Percentiles rank a stretch among this genome's conserved stretches.
phyloP scores from a whole-genome alignment of 2,888 invertebrate species.

The Poecilus cupreus region DNA sequence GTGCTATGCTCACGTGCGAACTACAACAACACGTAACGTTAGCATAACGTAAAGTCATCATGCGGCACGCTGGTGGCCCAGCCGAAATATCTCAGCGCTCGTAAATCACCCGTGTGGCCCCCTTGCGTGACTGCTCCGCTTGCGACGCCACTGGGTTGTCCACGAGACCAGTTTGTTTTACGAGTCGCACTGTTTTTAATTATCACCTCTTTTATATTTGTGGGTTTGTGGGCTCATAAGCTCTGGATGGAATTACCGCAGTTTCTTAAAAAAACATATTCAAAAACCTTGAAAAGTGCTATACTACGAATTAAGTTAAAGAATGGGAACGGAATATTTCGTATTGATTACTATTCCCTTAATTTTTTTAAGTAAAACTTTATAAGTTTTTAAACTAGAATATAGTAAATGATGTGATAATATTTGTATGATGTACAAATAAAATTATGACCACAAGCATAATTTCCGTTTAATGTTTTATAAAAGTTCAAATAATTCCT shows the following conservation, averaged over 20 bases:
- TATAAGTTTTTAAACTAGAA: too few species aligned
- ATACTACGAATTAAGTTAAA: too few species aligned
- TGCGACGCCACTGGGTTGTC: not conserved
- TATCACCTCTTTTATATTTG: slow-evolving; percentile 43
- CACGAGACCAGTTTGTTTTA: not conserved
- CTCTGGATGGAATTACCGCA: not conserved
- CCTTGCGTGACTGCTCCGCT: not conserved
- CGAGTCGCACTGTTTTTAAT: slow-evolving; percentile 30
- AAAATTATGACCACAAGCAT: too few species aligned
- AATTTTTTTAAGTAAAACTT: too few species aligned
- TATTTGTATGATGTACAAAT: too few species aligned
- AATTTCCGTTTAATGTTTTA: too few species aligned
- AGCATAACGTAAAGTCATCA: slow-evolving; percentile 13
- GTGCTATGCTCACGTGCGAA: slow-evolving; percentile 1
- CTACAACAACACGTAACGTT: not conserved
- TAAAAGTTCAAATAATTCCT: too few species aligned
- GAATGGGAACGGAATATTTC: too few species aligned
- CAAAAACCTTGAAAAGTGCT: too few species aligned
- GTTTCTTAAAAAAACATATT: not conserved
- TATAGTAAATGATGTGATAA: too few species aligned
- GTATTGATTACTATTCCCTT: too few species aligned
- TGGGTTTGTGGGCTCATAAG: not conserved
- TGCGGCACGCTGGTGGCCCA: slow-evolving; percentile 18
- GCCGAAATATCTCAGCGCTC: not conserved
- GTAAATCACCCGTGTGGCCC: slow-evolving; percentile 1